These are phyloP conservation scores for Apodemia duryi DNA, from an alignment of 2,888 invertebrate species.

Conservation along the genomic window DNA sequence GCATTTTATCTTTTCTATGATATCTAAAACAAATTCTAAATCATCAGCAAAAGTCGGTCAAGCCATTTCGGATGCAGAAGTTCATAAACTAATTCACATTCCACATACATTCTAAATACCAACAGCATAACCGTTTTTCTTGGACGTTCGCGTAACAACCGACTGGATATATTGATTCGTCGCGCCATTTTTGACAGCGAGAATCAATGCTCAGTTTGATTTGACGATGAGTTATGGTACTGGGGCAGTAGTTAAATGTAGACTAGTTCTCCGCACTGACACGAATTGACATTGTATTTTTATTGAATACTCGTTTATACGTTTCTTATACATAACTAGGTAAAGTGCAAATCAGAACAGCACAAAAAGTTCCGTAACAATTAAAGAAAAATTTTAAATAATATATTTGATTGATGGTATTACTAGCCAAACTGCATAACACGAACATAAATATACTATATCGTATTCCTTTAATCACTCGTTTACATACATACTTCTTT, in stretches of 20 bases:
- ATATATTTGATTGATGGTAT: too few relatives aligned
- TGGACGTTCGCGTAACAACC: not conserved
- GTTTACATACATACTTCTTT: too few relatives aligned
- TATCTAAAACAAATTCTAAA: too few relatives aligned
- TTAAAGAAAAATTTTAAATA: too few relatives aligned
- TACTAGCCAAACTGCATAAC: too few relatives aligned
- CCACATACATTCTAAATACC: not conserved
- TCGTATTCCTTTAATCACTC: too few relatives aligned
- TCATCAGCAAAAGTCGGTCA: too few relatives aligned
- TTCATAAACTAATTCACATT: not conserved
- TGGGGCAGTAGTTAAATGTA: not conserved
- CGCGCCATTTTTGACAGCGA: conserved; percentile 5
- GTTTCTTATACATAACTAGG: not conserved
- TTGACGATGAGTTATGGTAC: conserved; percentile 11
- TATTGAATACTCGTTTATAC: not conserved
- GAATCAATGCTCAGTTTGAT: conserved; percentile 9
- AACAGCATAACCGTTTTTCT: not conserved
- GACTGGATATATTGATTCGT: conserved; percentile 7
- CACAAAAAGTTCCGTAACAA: too few relatives aligned
- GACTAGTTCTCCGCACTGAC: not conserved
- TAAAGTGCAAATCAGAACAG: too few relatives aligned
- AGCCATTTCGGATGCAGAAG: too few relatives aligned
- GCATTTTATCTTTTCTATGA: too few relatives aligned
- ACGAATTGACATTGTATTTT: conserved; percentile 7
- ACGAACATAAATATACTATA: too few relatives aligned